A percentile compares a stretch with the other conserved stretches of the same genome.
phyloP scores from a whole-genome alignment of 2,888 invertebrate genomes.

The Trichogramma evanescens region DNA sequence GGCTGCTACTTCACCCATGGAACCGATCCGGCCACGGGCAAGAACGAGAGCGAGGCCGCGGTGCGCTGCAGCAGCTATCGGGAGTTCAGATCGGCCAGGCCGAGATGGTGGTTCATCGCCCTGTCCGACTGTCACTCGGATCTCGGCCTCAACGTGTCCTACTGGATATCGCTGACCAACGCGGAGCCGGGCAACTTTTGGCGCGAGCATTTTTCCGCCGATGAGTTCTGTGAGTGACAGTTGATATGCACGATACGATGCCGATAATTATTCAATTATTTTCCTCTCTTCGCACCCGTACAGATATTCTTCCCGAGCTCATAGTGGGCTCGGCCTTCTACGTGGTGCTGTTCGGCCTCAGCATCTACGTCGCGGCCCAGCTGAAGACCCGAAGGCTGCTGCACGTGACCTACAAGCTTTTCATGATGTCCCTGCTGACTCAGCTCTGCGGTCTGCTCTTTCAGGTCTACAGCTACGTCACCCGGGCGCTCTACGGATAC shows the following conservation, averaged over 20 bases:
- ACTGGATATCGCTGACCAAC: slow-evolving; percentile 83
- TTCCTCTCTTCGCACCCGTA: slow-evolving; percentile 31
- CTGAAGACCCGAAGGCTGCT: slow-evolving; percentile 72
- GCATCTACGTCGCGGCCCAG: slow-evolving; percentile 69
- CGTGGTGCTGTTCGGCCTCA: slow-evolving; percentile 62
- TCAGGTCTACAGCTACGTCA: slow-evolving; percentile 65
- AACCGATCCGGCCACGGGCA: slow-evolving; percentile 14
- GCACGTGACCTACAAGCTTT: slow-evolving; percentile 84
- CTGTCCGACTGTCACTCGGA: slow-evolving; percentile 40
- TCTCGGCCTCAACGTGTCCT: slow-evolving; percentile 70
- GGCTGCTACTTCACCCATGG: slow-evolving; percentile 51
- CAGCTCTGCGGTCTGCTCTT: slow-evolving; percentile 67
- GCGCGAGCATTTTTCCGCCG: slow-evolving; percentile 88
- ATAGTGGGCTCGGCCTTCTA: slow-evolving; percentile 70
- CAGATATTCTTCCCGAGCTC: slow-evolving; percentile 81
- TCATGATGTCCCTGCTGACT: slow-evolving; percentile 62
- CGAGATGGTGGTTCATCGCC: slow-evolving; percentile 92
- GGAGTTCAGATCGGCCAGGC: slow-evolving; percentile 71
- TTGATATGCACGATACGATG: neutral
- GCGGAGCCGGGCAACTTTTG: slow-evolving; percentile 72
- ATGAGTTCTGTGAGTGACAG: slow-evolving; percentile 78
- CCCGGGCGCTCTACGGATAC: slow-evolving; percentile 69
- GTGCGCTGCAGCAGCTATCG: slow-evolving; percentile 47
- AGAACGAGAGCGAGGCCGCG: neutral
- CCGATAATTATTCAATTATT: neutral